Percentiles rank a stretch among this genome's conserved stretches.
phyloP scores from a whole-genome alignment of 2,888 invertebrate genomes.

The Drosophila pseudotalamancana region DNA sequence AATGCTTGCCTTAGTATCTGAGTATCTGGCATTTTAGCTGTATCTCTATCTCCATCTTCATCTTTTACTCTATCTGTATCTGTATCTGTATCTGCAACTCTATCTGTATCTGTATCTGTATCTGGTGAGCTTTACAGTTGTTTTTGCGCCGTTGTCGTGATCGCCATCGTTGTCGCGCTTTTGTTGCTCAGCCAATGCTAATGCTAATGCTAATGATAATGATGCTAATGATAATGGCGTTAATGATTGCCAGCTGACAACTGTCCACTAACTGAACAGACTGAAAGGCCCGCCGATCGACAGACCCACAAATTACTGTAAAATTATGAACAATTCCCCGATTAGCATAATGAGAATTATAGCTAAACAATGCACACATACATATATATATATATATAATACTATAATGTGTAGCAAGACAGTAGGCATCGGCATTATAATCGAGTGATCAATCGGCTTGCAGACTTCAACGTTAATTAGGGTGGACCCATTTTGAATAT shows the following conservation, averaged over 20 bases:
- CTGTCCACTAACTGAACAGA: conserved; percentile 51
- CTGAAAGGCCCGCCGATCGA: conserved; percentile 21
- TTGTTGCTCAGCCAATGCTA: conserved; percentile 22
- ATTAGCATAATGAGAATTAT: conserved; percentile 34
- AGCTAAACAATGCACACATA: neutral
- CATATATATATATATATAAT: neutral
- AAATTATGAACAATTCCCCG: conserved; percentile 48
- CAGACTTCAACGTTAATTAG: conserved; percentile 26
- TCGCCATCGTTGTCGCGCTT: conserved; percentile 12
- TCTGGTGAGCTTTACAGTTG: conserved; percentile 51
- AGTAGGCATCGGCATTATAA: conserved; percentile 8
- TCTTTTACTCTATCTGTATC: conserved; percentile 8
- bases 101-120: conserved; percentile 21
- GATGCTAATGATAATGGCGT: conserved; percentile 63
- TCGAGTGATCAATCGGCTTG: neutral
- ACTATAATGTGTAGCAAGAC: conserved; percentile 3
- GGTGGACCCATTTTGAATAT: conserved; percentile 31
- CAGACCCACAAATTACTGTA: conserved; percentile 37
- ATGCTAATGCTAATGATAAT: conserved; percentile 50
- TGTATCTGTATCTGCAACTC: conserved; percentile 25
- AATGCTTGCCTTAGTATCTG: conserved; percentile 17
- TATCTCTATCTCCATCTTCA: conserved; percentile 24
- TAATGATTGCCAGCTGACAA: conserved; percentile 56
- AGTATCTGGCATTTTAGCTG: conserved; percentile 49
- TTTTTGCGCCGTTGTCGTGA: conserved; percentile 44